Evolutionary conservation across 2,113 vertebrate species (phyloP), one percentile per base, ranked within the genome.

Genomic region (Psilopogon haemacephalus): DNA sequence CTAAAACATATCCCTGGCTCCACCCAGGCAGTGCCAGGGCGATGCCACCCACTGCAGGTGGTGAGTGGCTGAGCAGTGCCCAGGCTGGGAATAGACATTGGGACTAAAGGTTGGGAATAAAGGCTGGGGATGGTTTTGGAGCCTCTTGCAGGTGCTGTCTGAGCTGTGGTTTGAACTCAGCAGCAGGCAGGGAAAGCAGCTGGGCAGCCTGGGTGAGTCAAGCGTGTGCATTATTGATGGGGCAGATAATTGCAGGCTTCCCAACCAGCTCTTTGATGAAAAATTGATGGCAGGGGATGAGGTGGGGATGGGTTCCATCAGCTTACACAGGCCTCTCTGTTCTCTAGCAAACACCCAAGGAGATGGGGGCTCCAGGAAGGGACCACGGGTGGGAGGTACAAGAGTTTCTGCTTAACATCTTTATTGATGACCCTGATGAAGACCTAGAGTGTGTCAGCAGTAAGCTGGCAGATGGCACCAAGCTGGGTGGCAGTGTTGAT

Each of bases 231-330:
- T 92, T 94, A 89, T 83, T 92, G 86, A 92, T 87, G 82, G 52
- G 17, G 68, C 58, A 55, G 86, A 86, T 83, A 86, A 89, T 62
- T 65, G 63, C 16, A 6, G 1, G 7, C 64, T 74, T 82, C 88
- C 71, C 62, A 42, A 42, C 2, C 14, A 0, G 60, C 60, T 77
- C 79, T 80, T 54, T 88, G 90, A 93, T 90, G 84, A 97, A 97
- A 97, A 97, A 97, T 97, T 96, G 96, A 97, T 97, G 92, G 72
- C 30, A 28, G 1, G 14, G 88, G 68, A 78, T 0, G 33, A 70
- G 70, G 93, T 58, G 48, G 67, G 11, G 35, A 93, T 85, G 69
- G 55, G 84, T 67, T 74, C 48, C 76, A 20, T 80, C 4, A 88
- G 94, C 93, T 10, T 44, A 76, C 55, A n/a, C 63, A 0, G 16